Percentiles rank a stretch among this genome's conserved stretches.
Conservation (phyloP, 37 sponge, comb jelly and placozoan genomes). For the Beroe forskalii region DNA sequence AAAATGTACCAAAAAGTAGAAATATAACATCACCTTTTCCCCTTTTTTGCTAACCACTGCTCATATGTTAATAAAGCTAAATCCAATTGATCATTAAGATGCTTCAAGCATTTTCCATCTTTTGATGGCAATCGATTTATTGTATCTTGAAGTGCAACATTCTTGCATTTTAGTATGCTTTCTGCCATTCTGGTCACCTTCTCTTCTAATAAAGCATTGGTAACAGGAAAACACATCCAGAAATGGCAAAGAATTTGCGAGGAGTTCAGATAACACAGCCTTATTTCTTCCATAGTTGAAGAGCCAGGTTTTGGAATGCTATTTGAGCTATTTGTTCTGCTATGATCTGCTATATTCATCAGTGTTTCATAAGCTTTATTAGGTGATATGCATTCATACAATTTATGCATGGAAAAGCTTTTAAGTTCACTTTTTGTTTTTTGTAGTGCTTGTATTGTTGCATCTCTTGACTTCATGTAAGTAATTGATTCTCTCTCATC, state of each 20-base stretch:
- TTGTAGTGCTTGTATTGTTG: background rate
- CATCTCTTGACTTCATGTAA: background rate
- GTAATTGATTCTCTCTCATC: background rate
- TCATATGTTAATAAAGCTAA: constrained; percentile 2
- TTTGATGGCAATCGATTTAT: constrained; percentile 32
- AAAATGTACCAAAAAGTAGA: too few species aligned
- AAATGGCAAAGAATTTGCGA: constrained; percentile 54
- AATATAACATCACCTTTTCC: constrained; percentile 27
- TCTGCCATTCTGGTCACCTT: constrained; percentile 36
- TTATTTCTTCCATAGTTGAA: background rate
- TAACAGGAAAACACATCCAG: constrained; percentile 59
- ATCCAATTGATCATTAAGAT: constrained; percentile 50
- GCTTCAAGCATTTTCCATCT: background rate
- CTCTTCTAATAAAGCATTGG: background rate
- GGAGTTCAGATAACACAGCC: constrained; percentile 21
- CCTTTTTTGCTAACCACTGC: constrained; percentile 25
- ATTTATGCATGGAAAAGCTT: background rate
- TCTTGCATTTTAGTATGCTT: constrained; percentile 23
- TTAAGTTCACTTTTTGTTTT: constrained; percentile 27
- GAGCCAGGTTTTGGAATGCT: constrained; percentile 31
- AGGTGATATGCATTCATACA: constrained; percentile 2
- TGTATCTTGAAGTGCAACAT: constrained; percentile 9
- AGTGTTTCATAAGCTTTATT: background rate
- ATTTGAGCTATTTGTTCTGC: background rate
- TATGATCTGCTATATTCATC: background rate